Evolutionary conservation across 2,113 vertebrate species (phyloP).

Genomic region (Actenoides hombroni): DNA sequence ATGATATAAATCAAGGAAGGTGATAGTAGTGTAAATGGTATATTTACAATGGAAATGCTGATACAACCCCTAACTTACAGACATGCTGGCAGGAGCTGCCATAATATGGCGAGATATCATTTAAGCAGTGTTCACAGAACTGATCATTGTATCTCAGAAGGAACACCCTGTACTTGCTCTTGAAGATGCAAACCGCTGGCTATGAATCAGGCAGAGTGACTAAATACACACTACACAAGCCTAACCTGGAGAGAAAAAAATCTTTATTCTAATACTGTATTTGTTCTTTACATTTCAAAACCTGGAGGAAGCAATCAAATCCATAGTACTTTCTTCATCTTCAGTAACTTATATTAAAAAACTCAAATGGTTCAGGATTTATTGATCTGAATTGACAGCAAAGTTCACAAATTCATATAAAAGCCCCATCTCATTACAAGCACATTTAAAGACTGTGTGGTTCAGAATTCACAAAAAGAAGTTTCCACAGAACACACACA

Average conservation of each 20-base stretch:
- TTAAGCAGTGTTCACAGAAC: slow-evolving; percentile 45
- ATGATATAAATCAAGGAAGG: slow-evolving; percentile 54
- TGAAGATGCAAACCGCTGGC: slow-evolving; percentile 34
- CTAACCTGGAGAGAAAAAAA: slow-evolving; percentile 36
- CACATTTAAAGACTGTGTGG: slow-evolving; percentile 40
- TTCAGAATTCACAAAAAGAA: slow-evolving; percentile 44
- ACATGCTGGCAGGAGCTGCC: slow-evolving; percentile 12
- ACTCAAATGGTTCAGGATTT: slow-evolving; percentile 62
- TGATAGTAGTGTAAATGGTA: slow-evolving; percentile 49
- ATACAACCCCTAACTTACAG: slow-evolving; percentile 36
- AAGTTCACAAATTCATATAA: slow-evolving; percentile 72
- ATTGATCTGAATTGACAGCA: slow-evolving; percentile 73
- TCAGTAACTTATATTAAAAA: slow-evolving; percentile 68
- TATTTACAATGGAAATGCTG: slow-evolving; percentile 64
- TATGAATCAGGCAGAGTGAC: slow-evolving; percentile 43
- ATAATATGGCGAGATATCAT: slow-evolving; percentile 17
- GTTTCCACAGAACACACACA: not conserved
- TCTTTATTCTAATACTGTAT: slow-evolving; percentile 17
- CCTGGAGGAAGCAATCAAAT: slow-evolving; percentile 67
- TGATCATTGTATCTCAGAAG: slow-evolving; percentile 49
- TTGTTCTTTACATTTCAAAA: slow-evolving; percentile 71
- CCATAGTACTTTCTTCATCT: slow-evolving; percentile 34
- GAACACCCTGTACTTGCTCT: slow-evolving; percentile 37
- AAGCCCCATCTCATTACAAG: slow-evolving; percentile 66
- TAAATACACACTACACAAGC: slow-evolving; percentile 22